Conservation (phyloP, 2,888 invertebrate genomes). For the Cephonodes hylas region DNA sequence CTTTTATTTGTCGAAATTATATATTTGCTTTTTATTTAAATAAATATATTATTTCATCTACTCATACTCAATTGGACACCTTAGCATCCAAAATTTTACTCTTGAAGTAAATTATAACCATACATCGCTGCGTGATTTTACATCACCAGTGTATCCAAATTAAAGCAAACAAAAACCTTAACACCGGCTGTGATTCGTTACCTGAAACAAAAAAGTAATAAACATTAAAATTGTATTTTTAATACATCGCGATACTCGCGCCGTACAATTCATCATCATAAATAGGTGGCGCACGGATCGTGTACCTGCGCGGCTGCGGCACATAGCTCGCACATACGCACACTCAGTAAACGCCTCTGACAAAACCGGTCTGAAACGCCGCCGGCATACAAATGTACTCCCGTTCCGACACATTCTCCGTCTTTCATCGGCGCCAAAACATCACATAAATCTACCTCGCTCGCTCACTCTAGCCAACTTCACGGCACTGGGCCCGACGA, state of each 20-base stretch:
- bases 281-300: slow-evolving; percentile 51
- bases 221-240: slow-evolving; percentile 48
- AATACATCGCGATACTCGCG: slow-evolving; percentile 41
- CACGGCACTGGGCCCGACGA: slow-evolving; percentile 49
- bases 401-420: slow-evolving; percentile 70
- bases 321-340: slow-evolving; percentile 73
- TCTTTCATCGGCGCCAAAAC: slow-evolving; percentile 75
- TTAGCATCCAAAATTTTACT: not conserved
- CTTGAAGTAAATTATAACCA: not conserved
- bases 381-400: slow-evolving; percentile 74
- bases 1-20: not conserved
- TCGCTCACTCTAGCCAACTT: slow-evolving; percentile 69
- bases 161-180: slow-evolving; percentile 8
- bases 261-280: slow-evolving; percentile 61
- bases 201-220: slow-evolving; percentile 64
- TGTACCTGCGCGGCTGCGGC: slow-evolving; percentile 63
- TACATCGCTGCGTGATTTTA: not conserved
- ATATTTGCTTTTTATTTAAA: not conserved
- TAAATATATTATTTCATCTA: not conserved
- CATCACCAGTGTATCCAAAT: not conserved
- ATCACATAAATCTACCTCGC: slow-evolving; percentile 76
- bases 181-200: slow-evolving; percentile 35
- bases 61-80: not conserved
- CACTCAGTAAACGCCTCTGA: slow-evolving; percentile 74
- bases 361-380: slow-evolving; percentile 71